Base-by-base conservation (phyloP, 1,140 invertebrate genomes). In the Philaenus spumarius region DNA sequence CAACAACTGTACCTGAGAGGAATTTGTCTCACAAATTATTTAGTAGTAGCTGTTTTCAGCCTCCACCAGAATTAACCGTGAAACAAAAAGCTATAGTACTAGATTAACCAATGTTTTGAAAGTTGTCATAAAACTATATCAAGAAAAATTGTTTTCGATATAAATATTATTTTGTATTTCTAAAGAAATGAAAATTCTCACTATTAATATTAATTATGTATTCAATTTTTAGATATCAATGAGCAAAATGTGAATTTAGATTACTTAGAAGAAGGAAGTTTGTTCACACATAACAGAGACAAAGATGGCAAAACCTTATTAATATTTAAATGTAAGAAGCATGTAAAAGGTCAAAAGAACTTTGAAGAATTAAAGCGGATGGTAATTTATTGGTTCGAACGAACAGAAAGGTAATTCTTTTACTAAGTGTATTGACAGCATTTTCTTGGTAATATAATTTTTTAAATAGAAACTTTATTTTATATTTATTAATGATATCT, bases 321-420 rank as follows among this genome's bases (percentile, higher is more conserved):
- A 19, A 78, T 93, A 52, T 85, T 91, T 61, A 87, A 84, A 67
- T 84, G 82, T 9, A 89, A 86, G 68, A 77, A 85, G 62, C 85
- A 93, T 64, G 69, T 77, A 1, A 95, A 93, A 77, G 87, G 87
- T 47, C 71, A 77, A 11, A 81, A 82, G 66, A 82, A 89, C 64
- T 80, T 86, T 62, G 80, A 83, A 2, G 84, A 90, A 30, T 67
- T 94, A 4, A 89, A 92, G 68, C 82, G 80, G 69, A 85, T 86
- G 65, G 80, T 95, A 42, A 83, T 94, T 1, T 96, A 93, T 70
- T 92, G 86, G 85, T 83, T 96, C 61, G 93, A 97, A 70, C 76
- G 89, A 64, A 71, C 87, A 47, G 89, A 94, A 74, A 81, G 81
- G 83, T 85, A 72, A 55, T 53, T 61, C 53, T 39, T 59, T 26